Conservation (phyloP, 2,797 vertebrate species). For the Gymnodraco acuticeps region DNA sequence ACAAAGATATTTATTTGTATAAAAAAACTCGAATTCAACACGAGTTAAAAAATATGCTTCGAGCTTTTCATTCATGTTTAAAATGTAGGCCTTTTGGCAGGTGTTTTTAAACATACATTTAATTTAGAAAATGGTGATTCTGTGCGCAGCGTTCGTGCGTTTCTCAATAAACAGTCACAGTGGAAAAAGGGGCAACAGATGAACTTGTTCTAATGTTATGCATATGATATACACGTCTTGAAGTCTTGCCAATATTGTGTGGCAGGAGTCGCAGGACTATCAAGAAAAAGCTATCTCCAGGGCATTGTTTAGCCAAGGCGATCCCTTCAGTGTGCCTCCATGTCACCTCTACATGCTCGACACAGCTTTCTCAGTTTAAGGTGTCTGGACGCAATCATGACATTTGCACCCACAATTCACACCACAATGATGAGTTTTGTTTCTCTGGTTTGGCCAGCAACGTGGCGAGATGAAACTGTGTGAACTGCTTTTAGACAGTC, state of each 20-base stretch:
- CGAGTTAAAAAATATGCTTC: background rate
- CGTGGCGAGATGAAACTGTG: background rate
- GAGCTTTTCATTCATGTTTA: background rate
- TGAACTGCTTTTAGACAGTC: slow-evolving; percentile 6
- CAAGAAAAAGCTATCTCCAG: slow-evolving; percentile 18
- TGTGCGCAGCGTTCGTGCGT: background rate
- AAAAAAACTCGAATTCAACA: background rate
- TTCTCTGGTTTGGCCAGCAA: background rate
- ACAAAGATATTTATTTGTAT: background rate
- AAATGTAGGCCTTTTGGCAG: background rate
- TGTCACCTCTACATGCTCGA: slow-evolving; percentile 44
- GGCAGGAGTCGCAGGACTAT: background rate
- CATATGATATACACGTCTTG: background rate
- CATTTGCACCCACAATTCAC: slow-evolving; percentile 42
- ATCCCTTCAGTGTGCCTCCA: slow-evolving; percentile 7
- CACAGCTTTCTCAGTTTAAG: slow-evolving; percentile 37
- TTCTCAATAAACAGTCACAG: background rate
- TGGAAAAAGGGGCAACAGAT: background rate
- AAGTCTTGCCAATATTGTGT: slow-evolving; percentile 5
- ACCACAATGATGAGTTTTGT: slow-evolving; percentile 14
- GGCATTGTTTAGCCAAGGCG: slow-evolving; percentile 31
- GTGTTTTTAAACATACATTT: background rate
- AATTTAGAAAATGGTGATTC: background rate
- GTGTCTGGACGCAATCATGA: slow-evolving; percentile 28
- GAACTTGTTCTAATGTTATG: slow-evolving; percentile 13